Percentiles rank a stretch among this genome's conserved stretches.
These are phyloP conservation scores for Lordiphosa fenestrarum DNA, from an alignment of 2,888 invertebrate genomes.

Conservation along the genomic window DNA sequence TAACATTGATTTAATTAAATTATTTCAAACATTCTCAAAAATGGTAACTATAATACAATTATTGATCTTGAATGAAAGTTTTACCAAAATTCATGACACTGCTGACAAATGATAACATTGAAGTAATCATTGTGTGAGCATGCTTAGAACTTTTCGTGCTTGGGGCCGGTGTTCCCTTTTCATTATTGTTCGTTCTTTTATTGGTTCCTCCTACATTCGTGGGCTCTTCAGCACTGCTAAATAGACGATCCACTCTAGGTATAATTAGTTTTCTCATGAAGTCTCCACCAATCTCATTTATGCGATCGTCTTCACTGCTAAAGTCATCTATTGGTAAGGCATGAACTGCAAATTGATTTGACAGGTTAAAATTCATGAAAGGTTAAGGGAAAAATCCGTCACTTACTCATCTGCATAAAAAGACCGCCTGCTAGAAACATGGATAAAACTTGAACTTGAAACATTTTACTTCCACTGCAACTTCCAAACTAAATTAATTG, in stretches of 20 bases:
- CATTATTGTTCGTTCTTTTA: constrained; percentile 1
- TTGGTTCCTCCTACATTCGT: background rate
- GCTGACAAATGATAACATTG: constrained; percentile 55
- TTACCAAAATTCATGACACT: constrained; percentile 44
- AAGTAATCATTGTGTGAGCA: constrained; percentile 62
- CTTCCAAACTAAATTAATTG: constrained; percentile 34
- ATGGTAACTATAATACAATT: no score
- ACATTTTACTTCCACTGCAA: constrained; percentile 34
- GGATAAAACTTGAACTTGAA: constrained; percentile 26
- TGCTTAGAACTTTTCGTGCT: constrained; percentile 54
- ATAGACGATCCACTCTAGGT: constrained; percentile 46
- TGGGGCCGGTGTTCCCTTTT: constrained; percentile 15
- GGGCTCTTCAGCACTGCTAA: constrained; percentile 48
- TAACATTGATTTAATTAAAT: no score
- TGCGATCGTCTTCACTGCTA: constrained; percentile 49
- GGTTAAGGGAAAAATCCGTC: no score
- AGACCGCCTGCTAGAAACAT: constrained; percentile 35
- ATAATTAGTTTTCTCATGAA: constrained; percentile 31
- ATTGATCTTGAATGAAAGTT: constrained; percentile 26
- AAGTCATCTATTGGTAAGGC: constrained; percentile 24
- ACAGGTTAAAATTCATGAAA: background rate
- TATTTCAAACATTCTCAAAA: no score
- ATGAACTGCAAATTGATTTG: constrained; percentile 20
- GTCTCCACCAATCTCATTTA: constrained; percentile 48
- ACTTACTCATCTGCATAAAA: constrained; percentile 37